Evolutionary conservation across 2,113 vertebrate species (phyloP), one percentile per base, ranked within the genome.

Genomic region (Cnemophilus loriae): DNA sequence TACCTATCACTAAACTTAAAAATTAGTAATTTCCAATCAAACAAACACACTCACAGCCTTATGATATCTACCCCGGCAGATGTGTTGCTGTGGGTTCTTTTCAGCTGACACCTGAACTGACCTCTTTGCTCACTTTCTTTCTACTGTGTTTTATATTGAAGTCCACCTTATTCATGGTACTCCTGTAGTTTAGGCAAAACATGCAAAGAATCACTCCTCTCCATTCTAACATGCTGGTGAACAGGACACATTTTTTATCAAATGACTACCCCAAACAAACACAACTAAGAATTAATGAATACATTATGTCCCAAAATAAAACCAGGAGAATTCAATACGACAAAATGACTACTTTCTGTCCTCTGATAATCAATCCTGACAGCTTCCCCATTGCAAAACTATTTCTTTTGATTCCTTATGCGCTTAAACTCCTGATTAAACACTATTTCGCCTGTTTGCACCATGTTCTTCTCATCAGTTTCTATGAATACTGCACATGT

Each of bases 341-440:
- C 21, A 79, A 55, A 79, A 80, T 37, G 3, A 79, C 79, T 95
- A 47, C 59, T 92, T 90, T 69, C 47, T 21, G 30, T 70, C 63
- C 49, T 73, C 52, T 67, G 30, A 42, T 91, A 91, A 96, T 95
- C 52, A 42, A 32, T 47, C 23, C 52, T 74, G 85, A 86, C 79
- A 90, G 77, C 64, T 73, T 91, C 44, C 53, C 52, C 5, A 5
- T 79, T 0, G 0, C 65, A 87, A 41, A 57, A 41, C 41, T 61
- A 50, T 77, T 84, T 63, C 26, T 91, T 76, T 70, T 46, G 49
- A 87, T 84, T 87, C 49, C 16, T 82, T 67, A 10, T 65, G 49
- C 56, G 13, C 47, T 61, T 69, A 89, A 74, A 35, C 9, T 22
- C 22, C 33, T 28, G 49, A 46, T 78, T 71, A 78, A 93, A 90